phyloP scores from a whole-genome alignment of 1,140 invertebrate genomes.

The Sogatella furcifera region DNA sequence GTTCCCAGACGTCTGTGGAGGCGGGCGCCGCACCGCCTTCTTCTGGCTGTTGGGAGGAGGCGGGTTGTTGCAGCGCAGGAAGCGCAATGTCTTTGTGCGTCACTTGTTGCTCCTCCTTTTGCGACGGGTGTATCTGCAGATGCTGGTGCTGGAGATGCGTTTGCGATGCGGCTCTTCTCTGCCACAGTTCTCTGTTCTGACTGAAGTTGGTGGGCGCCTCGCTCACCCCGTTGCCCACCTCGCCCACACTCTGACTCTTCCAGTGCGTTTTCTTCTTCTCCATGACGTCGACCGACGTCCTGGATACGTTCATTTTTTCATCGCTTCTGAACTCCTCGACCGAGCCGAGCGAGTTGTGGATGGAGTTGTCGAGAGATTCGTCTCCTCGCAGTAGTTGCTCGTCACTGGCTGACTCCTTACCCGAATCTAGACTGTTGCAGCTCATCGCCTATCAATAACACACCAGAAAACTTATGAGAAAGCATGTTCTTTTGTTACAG shows the following conservation, averaged over 20 bases:
- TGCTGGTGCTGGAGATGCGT: conserved; percentile 29
- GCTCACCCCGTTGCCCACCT: conserved; percentile 22
- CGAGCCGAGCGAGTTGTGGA: not conserved
- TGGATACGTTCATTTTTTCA: not conserved
- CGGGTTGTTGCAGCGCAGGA: not conserved
- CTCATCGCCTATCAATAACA: conserved; percentile 10
- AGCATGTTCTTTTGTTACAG: too few species aligned
- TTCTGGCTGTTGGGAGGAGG: not conserved
- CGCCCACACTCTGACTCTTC: conserved; percentile 38
- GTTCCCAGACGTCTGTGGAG: conserved; percentile 35
- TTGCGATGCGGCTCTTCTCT: conserved; percentile 44
- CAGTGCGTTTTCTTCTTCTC: conserved; percentile 28
- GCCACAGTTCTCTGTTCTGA: conserved; percentile 49
- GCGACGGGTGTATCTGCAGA: not conserved
- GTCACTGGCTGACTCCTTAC: conserved; percentile 16
- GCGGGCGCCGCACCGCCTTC: not conserved
- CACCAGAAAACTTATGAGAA: too few species aligned
- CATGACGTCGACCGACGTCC: not conserved
- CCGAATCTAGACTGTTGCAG: conserved; percentile 18
- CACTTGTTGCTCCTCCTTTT: not conserved
- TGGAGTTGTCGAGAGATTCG: not conserved
- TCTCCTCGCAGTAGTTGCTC: conserved; percentile 9
- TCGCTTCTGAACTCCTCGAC: not conserved
- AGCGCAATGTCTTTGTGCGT: too few species aligned
- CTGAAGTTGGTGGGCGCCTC: conserved; percentile 27